Conservation (phyloP, 2,888 invertebrate species). For the Dromius quadrimaculatus region DNA sequence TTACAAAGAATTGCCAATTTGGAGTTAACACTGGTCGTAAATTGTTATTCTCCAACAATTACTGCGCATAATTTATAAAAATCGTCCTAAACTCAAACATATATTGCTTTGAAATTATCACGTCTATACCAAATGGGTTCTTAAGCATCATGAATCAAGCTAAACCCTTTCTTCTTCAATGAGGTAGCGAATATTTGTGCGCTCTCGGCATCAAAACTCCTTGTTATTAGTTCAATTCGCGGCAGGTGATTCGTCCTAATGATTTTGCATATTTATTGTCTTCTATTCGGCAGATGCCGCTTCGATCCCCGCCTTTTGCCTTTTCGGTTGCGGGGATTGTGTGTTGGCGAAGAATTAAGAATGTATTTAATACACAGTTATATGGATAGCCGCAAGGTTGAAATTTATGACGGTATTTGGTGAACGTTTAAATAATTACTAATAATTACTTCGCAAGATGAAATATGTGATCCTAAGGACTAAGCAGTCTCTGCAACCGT, state of each 20-base stretch:
- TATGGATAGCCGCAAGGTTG: constrained; percentile 22
- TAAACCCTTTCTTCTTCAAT: background rate
- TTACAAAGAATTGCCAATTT: no score
- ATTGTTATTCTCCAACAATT: constrained; percentile 24
- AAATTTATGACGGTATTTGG: constrained; percentile 51
- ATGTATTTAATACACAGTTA: constrained; percentile 27
- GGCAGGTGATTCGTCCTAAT: constrained; percentile 46
- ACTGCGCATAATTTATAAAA: constrained; percentile 19
- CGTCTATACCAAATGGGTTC: constrained; percentile 15
- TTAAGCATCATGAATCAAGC: constrained; percentile 17
- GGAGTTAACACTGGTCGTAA: no score
- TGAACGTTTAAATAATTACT: constrained; percentile 50
- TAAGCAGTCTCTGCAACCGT: constrained; percentile 14
- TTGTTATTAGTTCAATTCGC: constrained; percentile 37
- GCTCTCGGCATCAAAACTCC: background rate
- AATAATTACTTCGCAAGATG: constrained; percentile 48
- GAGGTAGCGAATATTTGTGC: constrained; percentile 24
- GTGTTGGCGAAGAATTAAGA: constrained; percentile 10
- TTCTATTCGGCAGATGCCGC: constrained; percentile 47
- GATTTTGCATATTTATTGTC: constrained; percentile 52
- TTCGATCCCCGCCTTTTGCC: constrained; percentile 5
- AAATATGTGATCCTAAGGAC: constrained; percentile 40
- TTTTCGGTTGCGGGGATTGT: constrained; percentile 12
- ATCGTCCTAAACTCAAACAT: constrained; percentile 7
- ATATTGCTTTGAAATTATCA: constrained; percentile 7